Conservation (phyloP, 2,888 invertebrate species). For the Cremastinae sp. region DNA sequence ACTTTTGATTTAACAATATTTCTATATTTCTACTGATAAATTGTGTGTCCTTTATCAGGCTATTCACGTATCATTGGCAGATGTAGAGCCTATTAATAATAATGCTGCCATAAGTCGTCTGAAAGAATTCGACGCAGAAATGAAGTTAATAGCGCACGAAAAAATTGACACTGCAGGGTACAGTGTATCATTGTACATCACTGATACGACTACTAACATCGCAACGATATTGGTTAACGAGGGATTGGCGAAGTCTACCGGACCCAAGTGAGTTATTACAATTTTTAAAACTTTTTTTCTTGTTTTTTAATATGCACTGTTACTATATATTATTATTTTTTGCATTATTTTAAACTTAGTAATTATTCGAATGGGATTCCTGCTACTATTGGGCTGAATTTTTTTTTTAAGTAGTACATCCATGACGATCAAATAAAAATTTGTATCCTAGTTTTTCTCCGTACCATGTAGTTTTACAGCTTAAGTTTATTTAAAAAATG, state of each 20-base stretch:
- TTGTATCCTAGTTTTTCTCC: too few species aligned
- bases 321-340: not conserved
- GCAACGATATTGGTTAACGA: conserved; percentile 82
- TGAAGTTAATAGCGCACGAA: conserved; percentile 77
- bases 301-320: not conserved
- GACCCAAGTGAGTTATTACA: conserved; percentile 79
- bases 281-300: too few species aligned
- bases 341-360: too few species aligned
- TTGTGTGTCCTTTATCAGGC: conserved; percentile 75
- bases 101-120: conserved; percentile 71
- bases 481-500: too few species aligned
- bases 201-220: conserved; percentile 76
- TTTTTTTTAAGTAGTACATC: too few species aligned
- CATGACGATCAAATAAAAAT: too few species aligned
- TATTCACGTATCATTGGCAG: conserved; percentile 69
- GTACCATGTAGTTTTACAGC: too few species aligned
- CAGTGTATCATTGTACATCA: conserved; percentile 68
- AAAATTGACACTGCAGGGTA: conserved; percentile 61
- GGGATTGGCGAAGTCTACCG: conserved; percentile 81
- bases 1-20: not conserved
- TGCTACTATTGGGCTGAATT: too few species aligned
- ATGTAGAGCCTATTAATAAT: conserved; percentile 78
- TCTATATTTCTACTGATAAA: conserved; percentile 66
- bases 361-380: too few species aligned
- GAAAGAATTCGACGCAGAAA: conserved; percentile 71